Base-by-base conservation (phyloP, 2,797 vertebrate species). In the Protonibea diacanthus region DNA sequence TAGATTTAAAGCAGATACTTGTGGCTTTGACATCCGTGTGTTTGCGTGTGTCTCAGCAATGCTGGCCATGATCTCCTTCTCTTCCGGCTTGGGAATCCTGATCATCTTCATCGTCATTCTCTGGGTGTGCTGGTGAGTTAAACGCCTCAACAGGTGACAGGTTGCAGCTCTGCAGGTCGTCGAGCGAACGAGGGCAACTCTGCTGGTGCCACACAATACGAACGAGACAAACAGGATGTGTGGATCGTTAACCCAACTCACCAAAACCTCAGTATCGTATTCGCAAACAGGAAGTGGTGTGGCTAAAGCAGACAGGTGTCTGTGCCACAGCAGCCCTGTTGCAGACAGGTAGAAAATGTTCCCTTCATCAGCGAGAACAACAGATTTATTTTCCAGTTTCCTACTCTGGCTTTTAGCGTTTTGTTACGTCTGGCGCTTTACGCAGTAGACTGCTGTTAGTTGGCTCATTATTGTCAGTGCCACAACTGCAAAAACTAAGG, bases 211-310 rank as follows among this genome's bases (percentile, higher is more conserved):
- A 72, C 49, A 83, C 7, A 48, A 76, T 21, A 51, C 13, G 61
- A 88, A 81, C 12, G 62, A 88, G 82, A 86, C 67, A 94, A 93
- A 92, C 92, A 92, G 92, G 88, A 94, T 86, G 82, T n/a, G 44
- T 1, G 42, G 76, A 84, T 89, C 53, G 64, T 80, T 88, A 86
- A 84, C 65, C 57, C 73, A 58, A 76, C 76, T 88, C 76, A 88
- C 85, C 84, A 80, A 89, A 83, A 93, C 90, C 89, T 63, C 71
- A 81, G 59, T 64, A 18, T 65, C 69, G 21, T 89, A 85, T 90
- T 93, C 91, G 93, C 85, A 94, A 95, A 95, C 94, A 96, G 94
- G 95, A 95, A 92, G 79, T 6, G 4, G 0, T 83, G 92, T 85
- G 95, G 89, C 87, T 81, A 65, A 47, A 15, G 62, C 70, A 91